A percentile compares a stretch with the other conserved stretches of the same genome.
Conservation (phyloP, 1,140 invertebrate genomes). For the Panagrolaimus sp. region DNA sequence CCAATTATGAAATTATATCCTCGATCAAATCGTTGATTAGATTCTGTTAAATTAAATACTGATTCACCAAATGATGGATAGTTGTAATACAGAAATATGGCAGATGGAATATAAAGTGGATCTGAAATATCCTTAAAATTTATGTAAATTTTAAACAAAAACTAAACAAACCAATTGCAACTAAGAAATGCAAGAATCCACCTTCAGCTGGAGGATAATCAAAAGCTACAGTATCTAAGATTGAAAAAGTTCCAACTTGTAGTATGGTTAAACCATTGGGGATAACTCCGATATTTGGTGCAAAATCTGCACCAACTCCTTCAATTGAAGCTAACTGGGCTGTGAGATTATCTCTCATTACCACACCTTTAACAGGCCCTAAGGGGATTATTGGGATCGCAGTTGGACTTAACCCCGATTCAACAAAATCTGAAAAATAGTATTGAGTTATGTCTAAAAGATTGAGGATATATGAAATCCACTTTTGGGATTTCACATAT, state of each 20-base stretch:
- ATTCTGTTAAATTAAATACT: neutral
- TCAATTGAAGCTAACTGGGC: neutral
- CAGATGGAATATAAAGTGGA: conserved; percentile 1
- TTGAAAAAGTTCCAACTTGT: neutral
- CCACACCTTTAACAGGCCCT: neutral
- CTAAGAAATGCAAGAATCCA: neutral
- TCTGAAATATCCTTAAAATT: neutral
- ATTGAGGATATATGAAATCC: neutral
- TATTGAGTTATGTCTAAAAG: neutral
- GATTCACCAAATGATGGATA: neutral
- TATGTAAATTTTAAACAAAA: neutral
- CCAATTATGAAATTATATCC: neutral
- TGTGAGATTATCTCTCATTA: neutral
- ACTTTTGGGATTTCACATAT: too few species aligned
- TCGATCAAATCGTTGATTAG: neutral
- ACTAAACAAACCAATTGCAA: neutral
- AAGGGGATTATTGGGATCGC: neutral
- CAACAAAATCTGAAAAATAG: neutral
- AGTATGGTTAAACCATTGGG: neutral
- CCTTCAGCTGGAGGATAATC: neutral
- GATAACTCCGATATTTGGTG: neutral
- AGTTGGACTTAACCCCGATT: neutral
- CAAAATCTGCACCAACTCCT: neutral
- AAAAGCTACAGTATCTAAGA: neutral
- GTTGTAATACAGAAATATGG: neutral